Conservation (phyloP, 2,888 invertebrate species). For the Tetragonisca angustula region DNA sequence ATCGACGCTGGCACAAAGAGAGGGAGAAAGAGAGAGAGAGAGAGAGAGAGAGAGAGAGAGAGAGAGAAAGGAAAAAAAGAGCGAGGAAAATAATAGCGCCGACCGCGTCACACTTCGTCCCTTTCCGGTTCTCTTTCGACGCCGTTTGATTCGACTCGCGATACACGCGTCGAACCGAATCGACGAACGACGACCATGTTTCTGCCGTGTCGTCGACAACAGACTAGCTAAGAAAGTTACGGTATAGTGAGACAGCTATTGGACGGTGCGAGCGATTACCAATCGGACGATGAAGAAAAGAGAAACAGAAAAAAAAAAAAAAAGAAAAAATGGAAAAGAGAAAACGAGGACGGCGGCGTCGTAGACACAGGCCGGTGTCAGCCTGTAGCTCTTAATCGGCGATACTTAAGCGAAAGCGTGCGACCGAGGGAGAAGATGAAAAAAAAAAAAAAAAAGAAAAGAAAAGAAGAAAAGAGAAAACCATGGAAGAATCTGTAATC, state of each 20-base stretch:
- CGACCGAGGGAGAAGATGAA: constrained; percentile 29
- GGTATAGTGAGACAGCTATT: constrained; percentile 18
- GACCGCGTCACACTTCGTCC: background rate
- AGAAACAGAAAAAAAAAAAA: background rate
- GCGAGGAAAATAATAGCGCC: background rate
- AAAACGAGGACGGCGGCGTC: constrained; percentile 11
- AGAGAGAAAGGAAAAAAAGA: background rate
- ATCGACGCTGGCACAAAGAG: background rate
- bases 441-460: too few relatives aligned
- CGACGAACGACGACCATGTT: background rate
- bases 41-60: background rate
- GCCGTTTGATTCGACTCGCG: constrained; percentile 5
- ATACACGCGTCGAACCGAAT: constrained; percentile 1
- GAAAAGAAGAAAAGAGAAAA: constrained; percentile 25
- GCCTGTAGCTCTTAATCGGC: constrained; percentile 58
- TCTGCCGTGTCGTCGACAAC: constrained; percentile 19
- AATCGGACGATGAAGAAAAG: background rate
- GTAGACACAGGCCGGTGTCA: constrained; percentile 45
- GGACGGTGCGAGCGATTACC: background rate
- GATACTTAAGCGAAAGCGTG: constrained; percentile 40
- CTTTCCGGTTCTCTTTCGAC: constrained; percentile 30
- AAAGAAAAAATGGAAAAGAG: too few relatives aligned
- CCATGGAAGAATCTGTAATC: constrained; percentile 67
- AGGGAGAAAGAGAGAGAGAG: background rate
- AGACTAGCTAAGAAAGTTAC: constrained; percentile 9